These are phyloP conservation scores for Drosophila lutescens DNA, from an alignment of 2,888 invertebrate species.

Conservation along the genomic window DNA sequence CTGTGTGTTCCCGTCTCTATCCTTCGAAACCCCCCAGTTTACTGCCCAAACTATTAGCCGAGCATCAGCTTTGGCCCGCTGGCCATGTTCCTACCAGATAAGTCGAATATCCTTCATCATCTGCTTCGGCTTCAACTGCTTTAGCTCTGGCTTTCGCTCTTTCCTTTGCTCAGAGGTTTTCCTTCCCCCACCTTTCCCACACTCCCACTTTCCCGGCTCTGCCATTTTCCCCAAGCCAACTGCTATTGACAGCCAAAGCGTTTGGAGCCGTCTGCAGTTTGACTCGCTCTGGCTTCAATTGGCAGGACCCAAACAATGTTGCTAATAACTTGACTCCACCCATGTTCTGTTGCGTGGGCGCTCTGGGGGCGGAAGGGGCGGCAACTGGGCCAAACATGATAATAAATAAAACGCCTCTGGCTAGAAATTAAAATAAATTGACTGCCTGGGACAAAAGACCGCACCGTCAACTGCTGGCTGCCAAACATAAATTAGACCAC, in stretches of 20 bases:
- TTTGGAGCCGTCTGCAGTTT: constrained; percentile 21
- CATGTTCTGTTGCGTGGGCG: constrained; percentile 10
- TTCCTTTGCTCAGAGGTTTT: constrained; percentile 7
- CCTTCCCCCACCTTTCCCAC: background rate
- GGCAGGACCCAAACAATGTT: constrained; percentile 60
- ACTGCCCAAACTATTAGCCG: constrained; percentile 45
- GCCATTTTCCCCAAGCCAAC: constrained; percentile 17
- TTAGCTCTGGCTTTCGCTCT: constrained; percentile 15
- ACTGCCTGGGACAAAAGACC: constrained; percentile 65
- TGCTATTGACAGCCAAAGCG: constrained; percentile 58
- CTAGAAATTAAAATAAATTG: constrained; percentile 80
- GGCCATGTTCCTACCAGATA: constrained; percentile 70
- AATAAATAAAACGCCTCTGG: constrained; percentile 78
- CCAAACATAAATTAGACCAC: constrained; percentile 52
- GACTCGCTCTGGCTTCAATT: constrained; percentile 39
- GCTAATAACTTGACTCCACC: constrained; percentile 64
- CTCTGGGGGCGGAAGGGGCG: constrained; percentile 10
- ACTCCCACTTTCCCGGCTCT: background rate
- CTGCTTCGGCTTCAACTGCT: constrained; percentile 31
- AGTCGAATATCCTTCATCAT: constrained; percentile 57
- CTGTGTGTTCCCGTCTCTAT: constrained; percentile 39
- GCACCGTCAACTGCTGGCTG: constrained; percentile 53
- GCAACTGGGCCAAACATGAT: constrained; percentile 58
- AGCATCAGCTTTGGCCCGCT: constrained; percentile 48
- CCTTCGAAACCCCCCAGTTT: constrained; percentile 33